A percentile compares a stretch with the other conserved stretches of the same genome.
phyloP scores from a whole-genome alignment of 2,113 vertebrate species.

The Gallinago jamesoni region DNA sequence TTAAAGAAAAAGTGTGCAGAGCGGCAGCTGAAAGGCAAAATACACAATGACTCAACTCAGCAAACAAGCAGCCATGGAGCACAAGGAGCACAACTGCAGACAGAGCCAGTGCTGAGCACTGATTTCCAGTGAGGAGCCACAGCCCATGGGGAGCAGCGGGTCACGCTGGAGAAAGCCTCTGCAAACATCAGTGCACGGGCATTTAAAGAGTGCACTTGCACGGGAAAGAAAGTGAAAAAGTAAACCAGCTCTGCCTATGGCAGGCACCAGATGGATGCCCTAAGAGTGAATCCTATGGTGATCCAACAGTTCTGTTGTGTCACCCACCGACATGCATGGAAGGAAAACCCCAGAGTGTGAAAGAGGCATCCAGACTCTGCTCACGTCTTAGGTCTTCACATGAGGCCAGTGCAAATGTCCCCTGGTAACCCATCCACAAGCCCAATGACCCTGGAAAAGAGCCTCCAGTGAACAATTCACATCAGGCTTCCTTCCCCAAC shows the following conservation, averaged over 20 bases:
- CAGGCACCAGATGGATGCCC: neutral
- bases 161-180: neutral
- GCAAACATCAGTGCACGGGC: accelerated
- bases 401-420: accelerated
- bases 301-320: neutral
- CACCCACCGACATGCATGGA: accelerated
- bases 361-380: neutral
- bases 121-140: neutral
- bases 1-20: neutral
- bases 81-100: neutral
- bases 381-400: accelerated
- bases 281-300: neutral
- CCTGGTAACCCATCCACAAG: neutral
- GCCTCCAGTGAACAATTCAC: neutral
- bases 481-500: neutral
- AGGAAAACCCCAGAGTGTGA: neutral
- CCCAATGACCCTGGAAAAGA: neutral
- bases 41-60: constrained; percentile 72
- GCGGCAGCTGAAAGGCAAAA: constrained; percentile 43
- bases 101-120: neutral
- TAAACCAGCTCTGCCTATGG: neutral
- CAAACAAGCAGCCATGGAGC: constrained; percentile 35
- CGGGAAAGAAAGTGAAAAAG: neutral
- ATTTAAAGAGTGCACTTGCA: neutral
- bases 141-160: neutral